These are phyloP conservation scores for Recurvirostra avosetta DNA, from an alignment of 2,113 vertebrate species.

Conservation along the genomic window DNA sequence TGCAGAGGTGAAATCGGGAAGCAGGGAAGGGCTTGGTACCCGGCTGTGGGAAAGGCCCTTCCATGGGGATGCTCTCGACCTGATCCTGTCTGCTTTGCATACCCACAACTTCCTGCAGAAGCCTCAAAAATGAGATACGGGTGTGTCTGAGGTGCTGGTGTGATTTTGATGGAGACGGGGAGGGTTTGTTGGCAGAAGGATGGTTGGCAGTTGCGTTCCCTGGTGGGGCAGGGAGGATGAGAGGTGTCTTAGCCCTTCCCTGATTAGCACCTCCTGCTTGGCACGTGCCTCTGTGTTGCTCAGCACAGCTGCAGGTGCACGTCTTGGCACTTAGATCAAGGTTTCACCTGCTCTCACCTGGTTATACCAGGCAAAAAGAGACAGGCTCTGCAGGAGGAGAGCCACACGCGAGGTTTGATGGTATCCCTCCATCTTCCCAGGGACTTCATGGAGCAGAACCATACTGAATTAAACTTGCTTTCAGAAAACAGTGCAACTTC, in stretches of 20 bases:
- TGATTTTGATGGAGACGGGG: not conserved
- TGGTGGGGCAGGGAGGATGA: not conserved
- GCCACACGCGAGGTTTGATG: not conserved
- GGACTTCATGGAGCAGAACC: not conserved
- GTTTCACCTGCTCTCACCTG: not conserved
- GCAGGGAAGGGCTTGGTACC: not conserved
- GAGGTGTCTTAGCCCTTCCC: not conserved
- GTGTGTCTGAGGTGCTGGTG: not conserved
- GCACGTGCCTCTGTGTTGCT: accelerated
- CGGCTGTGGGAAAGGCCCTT: not conserved
- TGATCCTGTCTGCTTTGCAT: not conserved
- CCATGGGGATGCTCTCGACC: not conserved
- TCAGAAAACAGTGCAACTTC: not conserved
- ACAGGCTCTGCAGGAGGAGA: not conserved
- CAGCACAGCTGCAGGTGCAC: not conserved
- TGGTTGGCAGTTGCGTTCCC: not conserved
- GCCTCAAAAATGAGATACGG: accelerated
- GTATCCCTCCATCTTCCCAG: not conserved
- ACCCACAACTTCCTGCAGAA: not conserved
- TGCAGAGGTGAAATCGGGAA: not conserved
- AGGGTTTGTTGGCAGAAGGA: not conserved
- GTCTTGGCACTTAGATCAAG: not conserved
- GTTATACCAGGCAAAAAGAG: not conserved
- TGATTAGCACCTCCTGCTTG: accelerated
- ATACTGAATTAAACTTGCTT: not conserved